Evolutionary conservation across 2,888 invertebrate genomes (phyloP).

Genomic region (Adela reaumurella): DNA sequence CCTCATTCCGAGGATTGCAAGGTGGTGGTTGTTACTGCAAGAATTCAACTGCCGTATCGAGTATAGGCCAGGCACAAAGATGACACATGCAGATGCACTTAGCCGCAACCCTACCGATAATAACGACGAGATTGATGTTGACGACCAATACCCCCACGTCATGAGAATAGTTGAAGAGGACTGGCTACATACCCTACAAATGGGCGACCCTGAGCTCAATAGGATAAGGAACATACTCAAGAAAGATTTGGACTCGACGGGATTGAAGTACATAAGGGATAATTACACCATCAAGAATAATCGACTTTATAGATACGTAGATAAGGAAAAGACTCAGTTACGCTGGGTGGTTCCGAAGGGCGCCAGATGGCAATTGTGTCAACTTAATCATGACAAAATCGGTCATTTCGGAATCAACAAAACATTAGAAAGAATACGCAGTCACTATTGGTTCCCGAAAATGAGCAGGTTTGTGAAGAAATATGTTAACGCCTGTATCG

Average conservation of each 20-base stretch:
- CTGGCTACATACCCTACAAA: slow-evolving; percentile 11
- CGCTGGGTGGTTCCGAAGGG: slow-evolving; percentile 16
- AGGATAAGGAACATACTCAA: slow-evolving; percentile 7
- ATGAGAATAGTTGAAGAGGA: slow-evolving; percentile 6
- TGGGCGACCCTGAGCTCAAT: slow-evolving; percentile 9
- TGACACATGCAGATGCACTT: slow-evolving; percentile 22
- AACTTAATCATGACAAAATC: slow-evolving; percentile 17
- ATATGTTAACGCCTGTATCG: slow-evolving; percentile 26
- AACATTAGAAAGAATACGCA: slow-evolving; percentile 17
- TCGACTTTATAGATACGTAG: slow-evolving; percentile 8
- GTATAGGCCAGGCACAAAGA: slow-evolving; percentile 14
- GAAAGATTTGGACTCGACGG: slow-evolving; percentile 5
- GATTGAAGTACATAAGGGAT: slow-evolving; percentile 5
- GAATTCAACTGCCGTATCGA: slow-evolving; percentile 19
- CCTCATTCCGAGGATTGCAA: slow-evolving; percentile 16
- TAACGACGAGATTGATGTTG: too few relatives aligned
- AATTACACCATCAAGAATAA: slow-evolving; percentile 11
- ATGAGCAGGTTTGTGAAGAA: slow-evolving; percentile 24
- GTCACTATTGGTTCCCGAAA: slow-evolving; percentile 27
- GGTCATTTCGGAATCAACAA: slow-evolving; percentile 25
- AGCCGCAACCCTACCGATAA: too few relatives aligned
- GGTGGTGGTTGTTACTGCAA: slow-evolving; percentile 20
- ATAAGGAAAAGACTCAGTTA: background rate
- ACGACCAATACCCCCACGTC: slow-evolving; percentile 4
- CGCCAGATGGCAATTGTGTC: slow-evolving; percentile 13